Evolutionary conservation across 2,113 vertebrate species (phyloP).

Genomic region (Paradisaea rubra): DNA sequence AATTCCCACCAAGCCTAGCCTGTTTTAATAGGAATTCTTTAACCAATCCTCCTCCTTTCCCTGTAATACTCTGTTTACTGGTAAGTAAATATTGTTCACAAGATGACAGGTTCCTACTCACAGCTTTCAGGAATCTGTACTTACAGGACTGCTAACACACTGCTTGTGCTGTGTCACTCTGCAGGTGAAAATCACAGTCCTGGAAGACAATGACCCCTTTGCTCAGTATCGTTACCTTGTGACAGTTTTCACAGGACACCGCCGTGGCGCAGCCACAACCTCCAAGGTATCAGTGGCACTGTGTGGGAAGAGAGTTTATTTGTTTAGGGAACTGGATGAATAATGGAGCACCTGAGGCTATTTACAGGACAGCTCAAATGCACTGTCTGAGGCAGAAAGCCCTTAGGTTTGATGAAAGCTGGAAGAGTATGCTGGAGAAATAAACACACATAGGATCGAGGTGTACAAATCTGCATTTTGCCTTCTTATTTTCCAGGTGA

Average conservation of each 20-base stretch:
- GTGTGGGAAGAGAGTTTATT: not conserved
- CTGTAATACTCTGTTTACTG: not conserved
- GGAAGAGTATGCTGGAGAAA: not conserved
- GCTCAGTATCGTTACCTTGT: slow-evolving; percentile 88
- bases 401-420: not conserved
- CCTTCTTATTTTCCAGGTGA: slow-evolving; percentile 74
- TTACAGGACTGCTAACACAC: not conserved
- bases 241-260: slow-evolving; percentile 86
- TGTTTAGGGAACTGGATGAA: not conserved
- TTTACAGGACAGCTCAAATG: not conserved
- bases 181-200: slow-evolving; percentile 86
- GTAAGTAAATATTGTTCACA: not conserved
- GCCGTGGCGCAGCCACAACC: slow-evolving; percentile 84
- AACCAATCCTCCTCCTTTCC: not conserved
- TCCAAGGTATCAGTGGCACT: slow-evolving; percentile 76
- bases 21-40: not conserved
- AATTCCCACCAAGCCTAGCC: not conserved
- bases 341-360: not conserved
- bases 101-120: not conserved
- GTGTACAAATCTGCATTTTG: not conserved
- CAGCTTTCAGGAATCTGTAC: not conserved
- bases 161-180: not conserved
- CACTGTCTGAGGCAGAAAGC: not conserved
- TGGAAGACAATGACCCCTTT: slow-evolving; percentile 90
- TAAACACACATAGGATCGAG: fast-evolving